These are phyloP conservation scores for Drosophila neocordata DNA, from an alignment of 1,140 invertebrate genomes.

Conservation along the genomic window DNA sequence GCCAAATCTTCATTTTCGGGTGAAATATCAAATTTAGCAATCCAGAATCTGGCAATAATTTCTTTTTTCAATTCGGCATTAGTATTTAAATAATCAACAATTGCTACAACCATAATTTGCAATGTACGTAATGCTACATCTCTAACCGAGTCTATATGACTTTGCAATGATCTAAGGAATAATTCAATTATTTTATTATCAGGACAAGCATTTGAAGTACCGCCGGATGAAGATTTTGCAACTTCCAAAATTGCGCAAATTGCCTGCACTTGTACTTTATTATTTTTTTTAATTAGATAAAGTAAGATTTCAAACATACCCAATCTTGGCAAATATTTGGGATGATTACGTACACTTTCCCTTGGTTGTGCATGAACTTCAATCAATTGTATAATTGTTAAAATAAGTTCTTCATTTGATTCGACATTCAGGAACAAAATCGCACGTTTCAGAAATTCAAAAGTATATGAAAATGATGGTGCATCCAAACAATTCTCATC, in stretches of 20 bases:
- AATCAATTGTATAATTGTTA: conserved; percentile 88
- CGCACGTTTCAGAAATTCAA: conserved; percentile 90
- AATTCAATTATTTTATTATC: conserved; percentile 89
- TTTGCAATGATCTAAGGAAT: conserved; percentile 90
- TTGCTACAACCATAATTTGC: conserved; percentile 86
- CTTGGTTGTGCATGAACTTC: conserved; percentile 88
- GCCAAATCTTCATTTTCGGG: conserved; percentile 88
- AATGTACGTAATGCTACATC: conserved; percentile 91
- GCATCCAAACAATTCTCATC: conserved; percentile 49
- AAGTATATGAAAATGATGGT: conserved; percentile 92
- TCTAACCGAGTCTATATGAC: conserved; percentile 86
- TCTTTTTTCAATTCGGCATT: conserved; percentile 84
- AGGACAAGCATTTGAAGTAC: conserved; percentile 86
- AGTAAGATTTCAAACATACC: conserved; percentile 92
- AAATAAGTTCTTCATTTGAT: conserved; percentile 85
- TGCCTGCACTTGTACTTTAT: conserved; percentile 89
- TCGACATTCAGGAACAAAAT: conserved; percentile 83
- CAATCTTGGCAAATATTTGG: conserved; percentile 89
- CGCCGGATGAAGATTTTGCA: conserved; percentile 87
- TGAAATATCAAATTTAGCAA: conserved; percentile 89
- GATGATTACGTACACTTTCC: conserved; percentile 86
- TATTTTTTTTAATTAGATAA: conserved; percentile 89
- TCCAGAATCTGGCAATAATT: conserved; percentile 89
- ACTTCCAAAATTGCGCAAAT: conserved; percentile 90
- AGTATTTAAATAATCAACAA: conserved; percentile 86